These are phyloP conservation scores for Zosterops borbonicus DNA, from an alignment of 2,113 vertebrate genomes.

Conservation along the genomic window DNA sequence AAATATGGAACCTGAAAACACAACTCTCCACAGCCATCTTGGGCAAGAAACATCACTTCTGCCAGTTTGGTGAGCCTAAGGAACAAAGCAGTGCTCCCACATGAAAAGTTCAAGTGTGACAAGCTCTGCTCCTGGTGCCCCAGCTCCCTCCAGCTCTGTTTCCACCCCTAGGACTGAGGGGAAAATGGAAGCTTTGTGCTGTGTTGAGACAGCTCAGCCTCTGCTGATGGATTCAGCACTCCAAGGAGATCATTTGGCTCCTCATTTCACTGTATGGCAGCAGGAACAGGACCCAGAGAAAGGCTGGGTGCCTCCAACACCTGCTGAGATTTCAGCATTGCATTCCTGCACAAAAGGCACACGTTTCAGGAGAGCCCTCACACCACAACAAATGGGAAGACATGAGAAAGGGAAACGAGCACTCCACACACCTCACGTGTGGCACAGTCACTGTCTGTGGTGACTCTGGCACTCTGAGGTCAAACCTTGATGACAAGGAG, in stretches of 20 bases:
- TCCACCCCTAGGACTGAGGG: neutral
- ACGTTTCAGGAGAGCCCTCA: neutral
- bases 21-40: neutral
- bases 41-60: neutral
- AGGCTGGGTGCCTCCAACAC: neutral
- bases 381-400: neutral
- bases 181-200: neutral
- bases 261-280: neutral
- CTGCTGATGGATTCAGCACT: neutral
- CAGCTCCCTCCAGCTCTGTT: neutral
- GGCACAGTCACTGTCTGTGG: neutral
- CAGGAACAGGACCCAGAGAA: neutral
- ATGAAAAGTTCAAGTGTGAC: neutral
- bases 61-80: neutral
- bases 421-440: neutral
- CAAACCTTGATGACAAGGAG: neutral
- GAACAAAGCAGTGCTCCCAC: neutral
- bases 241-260: neutral
- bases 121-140: neutral
- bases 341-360: neutral
- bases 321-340: neutral
- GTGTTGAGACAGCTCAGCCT: neutral
- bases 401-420: neutral
- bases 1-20: neutral
- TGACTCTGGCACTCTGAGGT: neutral